Evolutionary conservation across 1,140 invertebrate genomes (phyloP).

Genomic region (Sitophilus oryzae): DNA sequence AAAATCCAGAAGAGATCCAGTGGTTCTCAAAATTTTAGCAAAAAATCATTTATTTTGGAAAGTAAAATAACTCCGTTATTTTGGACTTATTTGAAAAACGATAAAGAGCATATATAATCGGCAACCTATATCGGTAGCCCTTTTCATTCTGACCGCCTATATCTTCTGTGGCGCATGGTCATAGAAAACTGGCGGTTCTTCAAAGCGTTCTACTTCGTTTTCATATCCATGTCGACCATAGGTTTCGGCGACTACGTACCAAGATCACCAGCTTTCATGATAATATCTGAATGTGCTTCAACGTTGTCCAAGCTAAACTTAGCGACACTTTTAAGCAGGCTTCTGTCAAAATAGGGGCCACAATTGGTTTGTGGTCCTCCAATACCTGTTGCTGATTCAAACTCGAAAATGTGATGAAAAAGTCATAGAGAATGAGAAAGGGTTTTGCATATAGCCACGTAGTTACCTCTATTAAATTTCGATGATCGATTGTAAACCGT

Average conservation of each 20-base stretch:
- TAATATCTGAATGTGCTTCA: conserved; percentile 94
- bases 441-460: no score
- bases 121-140: conserved; percentile 79
- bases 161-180: conserved; percentile 75
- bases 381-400: no score
- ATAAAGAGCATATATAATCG: no score
- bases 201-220: conserved; percentile 90
- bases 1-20: no score
- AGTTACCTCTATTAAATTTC: no score
- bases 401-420: no score
- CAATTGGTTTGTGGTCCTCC: conserved; percentile 70
- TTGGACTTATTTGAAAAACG: no score
- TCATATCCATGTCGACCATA: conserved; percentile 91
- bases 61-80: no score
- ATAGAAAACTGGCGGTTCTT: conserved; percentile 81
- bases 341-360: conserved; percentile 76
- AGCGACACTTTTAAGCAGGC: conserved; percentile 79
- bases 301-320: conserved; percentile 84
- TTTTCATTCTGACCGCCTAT: conserved; percentile 74
- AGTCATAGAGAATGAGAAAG: no score
- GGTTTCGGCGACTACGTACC: conserved; percentile 89
- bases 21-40: no score
- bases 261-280: conserved; percentile 83
- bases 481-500: no score
- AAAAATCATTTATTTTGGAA: no score